Base-by-base conservation (phyloP, 2,888 invertebrate genomes). In the Oscheius sp. region DNA sequence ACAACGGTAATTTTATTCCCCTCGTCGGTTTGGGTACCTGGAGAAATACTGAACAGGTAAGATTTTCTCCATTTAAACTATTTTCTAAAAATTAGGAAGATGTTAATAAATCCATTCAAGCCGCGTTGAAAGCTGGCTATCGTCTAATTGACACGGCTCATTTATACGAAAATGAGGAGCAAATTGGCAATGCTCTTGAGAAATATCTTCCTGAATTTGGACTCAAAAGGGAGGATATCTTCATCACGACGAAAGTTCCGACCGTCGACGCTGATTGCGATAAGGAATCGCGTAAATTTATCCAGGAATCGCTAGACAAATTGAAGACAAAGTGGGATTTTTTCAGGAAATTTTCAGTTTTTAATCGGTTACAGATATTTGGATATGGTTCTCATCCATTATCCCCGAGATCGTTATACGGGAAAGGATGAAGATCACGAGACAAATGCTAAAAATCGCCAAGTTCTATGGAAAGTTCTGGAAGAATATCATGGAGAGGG, bases 221-320 rank as follows among this genome's bases (percentile, higher is more conserved):
- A 43, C 89, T 94, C 16, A 90, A 90, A 23, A 90, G 94, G 73
- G 90, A 92, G 78, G 93, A 94, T 86, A 91, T 94, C 72, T 94
- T 93, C 87, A 91, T 94, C 23, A 94, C 94, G 2, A 93, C 93
- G 29, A 94, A 94, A 90, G 89, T 94, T 76, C 91, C 94, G 0
- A 79, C 77, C 29, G 23, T 74, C 7, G 75, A 82, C 66, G 76
- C 75, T 2, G 76, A 82, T 23, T 75, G 80, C 9, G 75, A 72
- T 9, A 73, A 70, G 18, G 69, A 76, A 46, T 72, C 76, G 12
- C 75, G 80, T 56, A 66, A 72, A 66, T 74, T 76, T 55, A 58
- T 83, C 12, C 63, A 76, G 69, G 79, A 76, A 69, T 78, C 80
- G 21, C 70, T 83, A 25, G 69, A 76, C 18, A 76, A 74, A 46